These are phyloP conservation scores for Zaprionus gabonicus DNA, from an alignment of 1,140 invertebrate genomes.

Conservation along the genomic window DNA sequence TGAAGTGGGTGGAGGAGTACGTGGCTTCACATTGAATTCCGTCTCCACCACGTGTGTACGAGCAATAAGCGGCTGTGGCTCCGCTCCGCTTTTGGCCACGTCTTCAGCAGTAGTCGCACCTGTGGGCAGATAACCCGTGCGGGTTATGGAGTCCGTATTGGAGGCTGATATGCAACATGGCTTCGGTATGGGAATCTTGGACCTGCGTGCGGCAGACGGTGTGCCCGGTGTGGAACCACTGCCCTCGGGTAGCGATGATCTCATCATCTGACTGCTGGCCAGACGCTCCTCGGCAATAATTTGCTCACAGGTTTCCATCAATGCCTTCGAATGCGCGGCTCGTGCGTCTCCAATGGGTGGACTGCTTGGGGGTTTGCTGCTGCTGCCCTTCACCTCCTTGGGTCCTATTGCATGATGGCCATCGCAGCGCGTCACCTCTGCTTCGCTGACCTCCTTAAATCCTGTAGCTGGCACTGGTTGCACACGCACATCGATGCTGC, in stretches of 20 bases:
- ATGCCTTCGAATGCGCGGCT: slow-evolving; percentile 74
- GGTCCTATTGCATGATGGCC: slow-evolving; percentile 12
- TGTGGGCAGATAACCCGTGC: slow-evolving; percentile 58
- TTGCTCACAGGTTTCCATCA: slow-evolving; percentile 78
- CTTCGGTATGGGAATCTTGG: slow-evolving; percentile 79
- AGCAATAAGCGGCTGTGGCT: slow-evolving; percentile 57
- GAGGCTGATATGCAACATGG: slow-evolving; percentile 68
- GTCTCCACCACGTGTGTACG: slow-evolving; percentile 77
- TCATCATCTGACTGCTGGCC: slow-evolving; percentile 74
- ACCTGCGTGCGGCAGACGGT: slow-evolving; percentile 54
- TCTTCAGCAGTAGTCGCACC: slow-evolving; percentile 16
- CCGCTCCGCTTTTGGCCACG: not conserved
- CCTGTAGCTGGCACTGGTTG: slow-evolving; percentile 66
- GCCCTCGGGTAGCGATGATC: slow-evolving; percentile 51
- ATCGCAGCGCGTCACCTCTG: slow-evolving; percentile 67
- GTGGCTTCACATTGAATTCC: slow-evolving; percentile 73
- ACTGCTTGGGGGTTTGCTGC: slow-evolving; percentile 40
- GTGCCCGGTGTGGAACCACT: slow-evolving; percentile 51
- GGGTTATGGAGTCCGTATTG: slow-evolving; percentile 69
- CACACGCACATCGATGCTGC: slow-evolving; percentile 66
- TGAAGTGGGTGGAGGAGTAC: slow-evolving; percentile 53
- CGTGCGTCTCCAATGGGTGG: slow-evolving; percentile 66
- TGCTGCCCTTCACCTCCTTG: slow-evolving; percentile 17
- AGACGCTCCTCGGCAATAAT: slow-evolving; percentile 78
- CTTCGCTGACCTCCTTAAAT: slow-evolving; percentile 64